These are phyloP conservation scores for Anabas testudineus DNA, from an alignment of 2,797 vertebrate genomes.

Conservation along the genomic window DNA sequence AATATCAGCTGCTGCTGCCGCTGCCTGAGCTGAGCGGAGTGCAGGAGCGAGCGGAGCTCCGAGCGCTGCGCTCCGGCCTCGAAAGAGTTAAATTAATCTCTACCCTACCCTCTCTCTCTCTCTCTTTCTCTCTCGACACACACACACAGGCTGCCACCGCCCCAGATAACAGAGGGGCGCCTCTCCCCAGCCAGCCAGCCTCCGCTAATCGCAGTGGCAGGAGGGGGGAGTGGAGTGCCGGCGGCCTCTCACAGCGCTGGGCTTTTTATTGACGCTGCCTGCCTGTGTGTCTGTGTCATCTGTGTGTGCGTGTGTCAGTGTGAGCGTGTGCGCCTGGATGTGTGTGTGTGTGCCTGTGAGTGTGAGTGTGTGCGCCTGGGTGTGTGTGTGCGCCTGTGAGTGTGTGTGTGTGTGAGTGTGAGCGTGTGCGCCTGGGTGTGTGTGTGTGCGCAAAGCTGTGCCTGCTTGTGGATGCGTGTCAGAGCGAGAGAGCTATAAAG, in stretches of 20 bases:
- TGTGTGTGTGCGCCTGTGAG: neutral
- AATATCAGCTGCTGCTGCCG: conserved; percentile 39
- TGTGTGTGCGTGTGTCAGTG: conserved; percentile 36
- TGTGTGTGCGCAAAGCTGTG: conserved; percentile 15
- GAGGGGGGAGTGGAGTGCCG: conserved; percentile 77
- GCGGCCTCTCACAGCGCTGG: conserved; percentile 81
- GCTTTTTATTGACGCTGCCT: conserved; percentile 82
- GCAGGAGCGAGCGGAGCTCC: conserved; percentile 61
- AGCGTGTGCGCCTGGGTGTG: neutral
- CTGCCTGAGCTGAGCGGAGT: conserved; percentile 39
- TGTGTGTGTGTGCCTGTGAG: conserved; percentile 51
- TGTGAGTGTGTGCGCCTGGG: conserved; percentile 3
- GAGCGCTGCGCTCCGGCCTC: conserved; percentile 57
- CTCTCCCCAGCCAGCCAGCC: conserved; percentile 82
- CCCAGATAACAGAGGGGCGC: conserved; percentile 85
- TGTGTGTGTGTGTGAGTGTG: conserved; percentile 48
- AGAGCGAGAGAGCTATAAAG: conserved; percentile 58
- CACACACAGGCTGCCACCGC: conserved; percentile 80
- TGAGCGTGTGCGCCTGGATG: conserved; percentile 3
- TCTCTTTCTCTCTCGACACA: conserved; percentile 32
- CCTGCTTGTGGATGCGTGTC: conserved; percentile 56
- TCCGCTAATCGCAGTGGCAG: conserved; percentile 82
- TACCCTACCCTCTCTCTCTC: conserved; percentile 43
- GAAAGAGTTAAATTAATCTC: conserved; percentile 81
- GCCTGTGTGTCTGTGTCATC: conserved; percentile 46